Evolutionary conservation across 2,113 vertebrate genomes (phyloP).

Genomic region (Orycteropus afer): DNA sequence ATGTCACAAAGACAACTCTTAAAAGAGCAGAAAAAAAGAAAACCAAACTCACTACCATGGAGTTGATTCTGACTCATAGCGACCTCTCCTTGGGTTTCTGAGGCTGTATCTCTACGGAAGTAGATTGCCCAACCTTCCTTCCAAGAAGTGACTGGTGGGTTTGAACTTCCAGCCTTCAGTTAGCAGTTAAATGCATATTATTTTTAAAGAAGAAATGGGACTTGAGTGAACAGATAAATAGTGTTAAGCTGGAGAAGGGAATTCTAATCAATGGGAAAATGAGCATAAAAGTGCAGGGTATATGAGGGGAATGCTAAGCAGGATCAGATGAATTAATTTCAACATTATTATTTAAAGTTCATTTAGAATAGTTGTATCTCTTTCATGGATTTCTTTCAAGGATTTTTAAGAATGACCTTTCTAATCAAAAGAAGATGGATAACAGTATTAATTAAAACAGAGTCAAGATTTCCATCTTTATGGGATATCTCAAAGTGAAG

Average conservation of each 20-base stretch:
- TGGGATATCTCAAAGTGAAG: neutral
- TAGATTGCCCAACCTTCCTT: too few relatives aligned
- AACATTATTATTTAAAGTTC: neutral
- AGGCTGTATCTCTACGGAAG: too few relatives aligned
- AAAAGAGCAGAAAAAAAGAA: neutral
- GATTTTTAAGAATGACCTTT: neutral
- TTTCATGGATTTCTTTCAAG: neutral
- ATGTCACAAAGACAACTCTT: neutral
- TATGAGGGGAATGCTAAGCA: rapidly evolving
- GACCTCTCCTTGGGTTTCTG: too few relatives aligned
- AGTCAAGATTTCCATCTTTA: neutral
- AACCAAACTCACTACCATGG: too few relatives aligned
- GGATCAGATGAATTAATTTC: neutral
- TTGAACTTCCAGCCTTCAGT: too few relatives aligned
- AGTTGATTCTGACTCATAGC: too few relatives aligned
- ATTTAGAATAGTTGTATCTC: neutral
- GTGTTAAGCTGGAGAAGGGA: neutral
- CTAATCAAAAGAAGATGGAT: neutral
- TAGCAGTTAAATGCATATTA: too few relatives aligned
- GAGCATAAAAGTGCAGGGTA: neutral
- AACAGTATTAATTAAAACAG: neutral
- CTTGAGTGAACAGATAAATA: neutral
- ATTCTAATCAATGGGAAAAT: neutral
- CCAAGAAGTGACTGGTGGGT: too few relatives aligned
- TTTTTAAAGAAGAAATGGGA: neutral